These are phyloP conservation scores for Heliconius charithonia DNA, from an alignment of 2,888 invertebrate species.

Conservation along the genomic window DNA sequence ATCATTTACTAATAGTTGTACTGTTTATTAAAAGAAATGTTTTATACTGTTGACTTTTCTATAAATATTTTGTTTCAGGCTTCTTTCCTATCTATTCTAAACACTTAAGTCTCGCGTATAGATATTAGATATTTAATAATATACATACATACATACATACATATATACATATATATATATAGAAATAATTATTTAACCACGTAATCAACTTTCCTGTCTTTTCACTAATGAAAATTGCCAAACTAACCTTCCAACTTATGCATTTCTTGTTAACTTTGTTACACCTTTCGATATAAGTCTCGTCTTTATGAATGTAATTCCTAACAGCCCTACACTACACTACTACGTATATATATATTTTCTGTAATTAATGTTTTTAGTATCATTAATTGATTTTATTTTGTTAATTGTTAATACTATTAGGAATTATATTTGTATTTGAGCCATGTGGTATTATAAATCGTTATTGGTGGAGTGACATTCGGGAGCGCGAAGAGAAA, in stretches of 20 bases:
- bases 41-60: slow-evolving; percentile 4
- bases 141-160: slow-evolving; percentile 49
- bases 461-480: slow-evolving; percentile 46
- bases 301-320: slow-evolving; percentile 38
- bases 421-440: slow-evolving; percentile 36
- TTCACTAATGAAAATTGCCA: slow-evolving; percentile 70
- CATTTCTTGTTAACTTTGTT: slow-evolving; percentile 71
- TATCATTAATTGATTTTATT: background rate
- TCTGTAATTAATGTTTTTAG: background rate
- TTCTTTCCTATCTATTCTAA: slow-evolving; percentile 47
- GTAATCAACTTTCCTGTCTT: slow-evolving; percentile 62
- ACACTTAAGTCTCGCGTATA: slow-evolving; percentile 69
- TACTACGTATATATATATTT: background rate
- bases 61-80: background rate
- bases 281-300: slow-evolving; percentile 52
- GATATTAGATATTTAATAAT: slow-evolving; percentile 69
- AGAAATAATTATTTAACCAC: slow-evolving; percentile 42
- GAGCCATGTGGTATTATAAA: slow-evolving; percentile 40
- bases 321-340: background rate
- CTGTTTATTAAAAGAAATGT: background rate
- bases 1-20: slow-evolving; percentile 20
- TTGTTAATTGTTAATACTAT: background rate
- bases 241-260: slow-evolving; percentile 70
- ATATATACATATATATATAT: slow-evolving; percentile 46
- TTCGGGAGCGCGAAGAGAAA: slow-evolving; percentile 33